Percentiles rank a stretch among this genome's conserved stretches.
These are phyloP conservation scores for Pammene fasciana DNA, from an alignment of 2,888 invertebrate genomes.

Conservation along the genomic window DNA sequence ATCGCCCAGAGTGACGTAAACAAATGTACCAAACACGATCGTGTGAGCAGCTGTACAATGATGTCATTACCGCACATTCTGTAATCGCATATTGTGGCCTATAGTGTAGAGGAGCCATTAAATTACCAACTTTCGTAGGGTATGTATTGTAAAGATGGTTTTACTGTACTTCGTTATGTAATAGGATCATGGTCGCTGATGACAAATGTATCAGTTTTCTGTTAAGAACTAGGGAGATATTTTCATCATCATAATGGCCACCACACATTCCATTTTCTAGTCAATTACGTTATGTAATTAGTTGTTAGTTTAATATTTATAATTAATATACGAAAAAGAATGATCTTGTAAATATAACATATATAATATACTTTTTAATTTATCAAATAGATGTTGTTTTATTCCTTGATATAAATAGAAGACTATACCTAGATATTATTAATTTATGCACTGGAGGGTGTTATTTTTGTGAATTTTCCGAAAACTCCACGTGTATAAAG, in stretches of 20 bases:
- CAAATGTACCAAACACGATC: too few species aligned
- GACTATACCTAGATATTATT: too few species aligned
- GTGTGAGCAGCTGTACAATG: too few species aligned
- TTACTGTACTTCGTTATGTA: not conserved
- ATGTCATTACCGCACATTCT: too few species aligned
- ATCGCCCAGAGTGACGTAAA: too few species aligned
- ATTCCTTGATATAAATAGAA: constrained; percentile 4
- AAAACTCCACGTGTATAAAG: too few species aligned
- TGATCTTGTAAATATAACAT: constrained; percentile 28
- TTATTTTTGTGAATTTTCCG: too few species aligned
- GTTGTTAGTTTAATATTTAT: constrained; percentile 32
- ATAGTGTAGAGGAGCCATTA: too few species aligned
- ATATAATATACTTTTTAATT: constrained; percentile 19
- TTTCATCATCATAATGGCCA: not conserved
- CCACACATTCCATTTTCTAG: constrained; percentile 37
- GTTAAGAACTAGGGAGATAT: not conserved
- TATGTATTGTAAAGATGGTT: too few species aligned
- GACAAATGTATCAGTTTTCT: not conserved
- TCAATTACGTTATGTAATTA: constrained; percentile 34
- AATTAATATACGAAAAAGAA: constrained; percentile 6
- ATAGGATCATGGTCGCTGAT: not conserved
- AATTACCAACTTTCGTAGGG: too few species aligned
- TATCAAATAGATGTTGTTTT: constrained; percentile 2
- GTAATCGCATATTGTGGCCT: too few species aligned
- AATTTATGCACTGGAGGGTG: too few species aligned